Base-by-base conservation (phyloP, 2,888 invertebrate species). In the Liodrosophila aerea region DNA sequence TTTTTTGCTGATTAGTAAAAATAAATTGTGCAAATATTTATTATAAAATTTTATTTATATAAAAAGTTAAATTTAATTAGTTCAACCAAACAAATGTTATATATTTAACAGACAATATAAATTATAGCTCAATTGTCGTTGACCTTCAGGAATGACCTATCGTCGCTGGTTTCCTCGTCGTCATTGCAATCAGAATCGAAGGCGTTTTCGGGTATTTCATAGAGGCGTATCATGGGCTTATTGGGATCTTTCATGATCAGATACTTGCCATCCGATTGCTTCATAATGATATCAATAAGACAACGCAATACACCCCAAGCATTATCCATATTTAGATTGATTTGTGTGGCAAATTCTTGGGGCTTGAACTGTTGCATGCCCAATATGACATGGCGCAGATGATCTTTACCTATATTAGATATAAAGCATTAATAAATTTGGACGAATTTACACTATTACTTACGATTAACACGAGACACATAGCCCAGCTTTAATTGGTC, bases 221-320 rank as follows among this genome's bases (percentile, higher is more conserved):
- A 99, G 76, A 99, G 92, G 74, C 98, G 95, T 81, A 99, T 97
- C 92, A 98, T 94, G 0, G 97, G 97, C 94, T 99, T 99, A 91
- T 98, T 99, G 2, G 99, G 99, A 91, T 99, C 98, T 91, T 99
- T 98, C 96, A 99, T 97, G 76, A 99, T 97, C 86, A 99, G 92
- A 91, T 98, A 99, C 90, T 96, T 96, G 68, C 99, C 98, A 88
- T 98, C 97, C 87, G 97, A 96, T 90, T 98, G 96, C 90, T 97
- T 97, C 96, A 98, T 96, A 85, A 98, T 96, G 67, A 97, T 95
- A 86, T 99, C 99, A 77, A 99, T 95, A 86, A 99, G 97, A 90
- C 98, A 99, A 11, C 99, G 93, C 63, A 99, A 92, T 59, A 99
- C 96, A 69, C 98, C 99, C 99, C 99, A 99, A 1, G 97, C 98